phyloP scores from a whole-genome alignment of 2,888 invertebrate species.

The Macropis europaea region DNA sequence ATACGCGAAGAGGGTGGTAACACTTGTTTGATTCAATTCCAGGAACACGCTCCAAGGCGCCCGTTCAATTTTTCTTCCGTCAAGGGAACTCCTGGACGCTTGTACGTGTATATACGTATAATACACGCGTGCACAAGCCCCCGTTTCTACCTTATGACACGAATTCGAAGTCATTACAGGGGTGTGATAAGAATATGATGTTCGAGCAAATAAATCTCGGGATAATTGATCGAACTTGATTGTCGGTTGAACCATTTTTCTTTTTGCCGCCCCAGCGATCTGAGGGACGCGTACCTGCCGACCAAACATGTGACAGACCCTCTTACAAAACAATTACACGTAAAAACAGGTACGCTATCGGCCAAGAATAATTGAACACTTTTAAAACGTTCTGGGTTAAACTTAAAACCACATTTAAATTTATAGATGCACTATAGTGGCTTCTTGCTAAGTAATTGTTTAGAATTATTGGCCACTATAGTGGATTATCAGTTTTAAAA shows the following conservation, averaged over 20 bases:
- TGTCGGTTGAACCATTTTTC: neutral
- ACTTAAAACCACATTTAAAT: too few relatives aligned
- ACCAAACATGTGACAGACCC: too few relatives aligned
- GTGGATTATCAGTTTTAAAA: too few relatives aligned
- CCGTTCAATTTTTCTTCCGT: slow-evolving; percentile 71
- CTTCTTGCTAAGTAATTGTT: too few relatives aligned
- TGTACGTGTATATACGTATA: neutral
- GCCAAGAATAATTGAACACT: too few relatives aligned
- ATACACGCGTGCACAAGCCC: neutral
- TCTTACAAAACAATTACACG: too few relatives aligned
- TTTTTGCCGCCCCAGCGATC: neutral
- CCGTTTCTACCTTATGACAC: slow-evolving; percentile 12
- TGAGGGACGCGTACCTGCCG: neutral
- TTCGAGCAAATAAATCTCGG: neutral
- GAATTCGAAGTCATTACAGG: slow-evolving; percentile 35
- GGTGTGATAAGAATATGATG: slow-evolving; percentile 21
- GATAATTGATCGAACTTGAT: slow-evolving; percentile 20
- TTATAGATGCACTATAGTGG: too few relatives aligned
- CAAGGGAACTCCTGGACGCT: slow-evolving; percentile 41
- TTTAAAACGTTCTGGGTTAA: too few relatives aligned
- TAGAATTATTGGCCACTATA: too few relatives aligned
- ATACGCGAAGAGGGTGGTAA: slow-evolving; percentile 71
- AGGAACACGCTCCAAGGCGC: slow-evolving; percentile 68
- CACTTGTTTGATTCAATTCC: slow-evolving; percentile 77
- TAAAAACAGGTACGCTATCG: too few relatives aligned